Evolutionary conservation across 2,113 vertebrate species (phyloP).

Genomic region (Phaethornis superciliosus): DNA sequence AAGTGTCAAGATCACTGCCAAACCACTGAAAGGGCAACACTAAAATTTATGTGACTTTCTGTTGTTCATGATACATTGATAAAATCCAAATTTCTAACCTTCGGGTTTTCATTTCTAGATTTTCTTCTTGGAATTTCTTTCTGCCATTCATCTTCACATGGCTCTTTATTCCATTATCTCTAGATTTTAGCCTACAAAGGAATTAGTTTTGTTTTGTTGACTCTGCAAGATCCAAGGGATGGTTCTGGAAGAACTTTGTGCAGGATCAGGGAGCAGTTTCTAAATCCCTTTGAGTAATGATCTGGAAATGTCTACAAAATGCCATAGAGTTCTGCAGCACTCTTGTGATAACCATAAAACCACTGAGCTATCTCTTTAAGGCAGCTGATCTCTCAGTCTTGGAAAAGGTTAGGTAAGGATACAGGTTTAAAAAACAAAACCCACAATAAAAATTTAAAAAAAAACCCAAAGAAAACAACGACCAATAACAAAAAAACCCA

Average conservation of each 20-base stretch:
- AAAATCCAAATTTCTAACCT: not conserved
- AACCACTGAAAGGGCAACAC: not conserved
- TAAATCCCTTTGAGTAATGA: not conserved
- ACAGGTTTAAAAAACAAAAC: not conserved
- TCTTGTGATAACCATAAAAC: not conserved
- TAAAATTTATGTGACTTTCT: not conserved
- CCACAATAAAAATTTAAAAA: no score
- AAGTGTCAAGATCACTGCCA: not conserved
- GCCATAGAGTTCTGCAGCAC: not conserved
- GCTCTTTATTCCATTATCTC: not conserved
- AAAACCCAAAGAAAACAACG: no score
- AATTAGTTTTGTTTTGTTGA: not conserved
- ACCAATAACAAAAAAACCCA: not conserved
- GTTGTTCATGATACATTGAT: not conserved
- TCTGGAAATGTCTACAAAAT: constrained; percentile 19
- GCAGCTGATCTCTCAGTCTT: not conserved
- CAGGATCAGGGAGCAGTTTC: not conserved
- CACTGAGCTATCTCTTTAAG: not conserved
- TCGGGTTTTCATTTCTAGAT: not conserved
- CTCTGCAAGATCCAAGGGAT: not conserved
- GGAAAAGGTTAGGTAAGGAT: constrained; percentile 47
- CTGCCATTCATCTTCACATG: not conserved
- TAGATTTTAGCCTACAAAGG: not conserved
- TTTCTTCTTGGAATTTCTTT: not conserved
- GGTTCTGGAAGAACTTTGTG: not conserved